These are phyloP conservation scores for Lordiphosa collinella DNA, from an alignment of 1,140 invertebrate genomes.

Conservation along the genomic window DNA sequence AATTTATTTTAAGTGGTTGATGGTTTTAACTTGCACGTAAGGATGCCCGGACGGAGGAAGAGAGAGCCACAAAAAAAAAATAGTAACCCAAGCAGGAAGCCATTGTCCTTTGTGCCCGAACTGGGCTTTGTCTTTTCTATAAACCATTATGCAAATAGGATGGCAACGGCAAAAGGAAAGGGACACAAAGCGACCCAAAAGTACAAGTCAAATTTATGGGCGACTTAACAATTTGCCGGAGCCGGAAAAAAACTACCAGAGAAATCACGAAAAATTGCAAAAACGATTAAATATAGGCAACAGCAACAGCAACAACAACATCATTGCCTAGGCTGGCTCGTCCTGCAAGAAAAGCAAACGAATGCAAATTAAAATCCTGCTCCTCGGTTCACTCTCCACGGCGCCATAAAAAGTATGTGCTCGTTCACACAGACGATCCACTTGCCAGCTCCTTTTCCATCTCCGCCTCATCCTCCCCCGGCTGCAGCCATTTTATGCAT, in stretches of 20 bases:
- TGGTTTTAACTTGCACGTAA: conserved; percentile 68
- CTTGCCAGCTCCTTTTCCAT: conserved; percentile 14
- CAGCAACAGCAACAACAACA: conserved; percentile 34
- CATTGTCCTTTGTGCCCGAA: conserved; percentile 28
- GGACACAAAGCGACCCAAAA: conserved; percentile 33
- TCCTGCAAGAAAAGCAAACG: conserved; percentile 69
- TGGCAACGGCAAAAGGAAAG: conserved; percentile 16
- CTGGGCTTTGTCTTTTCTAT: conserved; percentile 69
- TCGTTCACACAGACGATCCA: conserved; percentile 51
- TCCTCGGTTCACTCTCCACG: conserved; percentile 17
- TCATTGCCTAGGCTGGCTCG: conserved; percentile 21
- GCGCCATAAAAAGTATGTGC: conserved; percentile 62
- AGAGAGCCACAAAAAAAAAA: conserved; percentile 32
- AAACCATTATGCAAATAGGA: conserved; percentile 76
- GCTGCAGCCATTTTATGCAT: conserved; percentile 61
- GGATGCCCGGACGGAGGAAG: conserved; percentile 16
- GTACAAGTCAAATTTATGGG: conserved; percentile 77
- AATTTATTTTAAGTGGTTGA: conserved; percentile 78
- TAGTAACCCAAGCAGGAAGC: conserved; percentile 23
- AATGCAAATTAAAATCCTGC: conserved; percentile 77
- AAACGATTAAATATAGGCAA: conserved; percentile 73
- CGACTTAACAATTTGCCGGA: conserved; percentile 73
- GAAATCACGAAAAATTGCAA: conserved; percentile 66
- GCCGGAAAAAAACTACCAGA: conserved; percentile 37
- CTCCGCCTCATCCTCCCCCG: not conserved